Evolutionary conservation across 2,797 vertebrate species (phyloP), one percentile per base, ranked within the genome.

Genomic region (Tympanoctomys barrerae): DNA sequence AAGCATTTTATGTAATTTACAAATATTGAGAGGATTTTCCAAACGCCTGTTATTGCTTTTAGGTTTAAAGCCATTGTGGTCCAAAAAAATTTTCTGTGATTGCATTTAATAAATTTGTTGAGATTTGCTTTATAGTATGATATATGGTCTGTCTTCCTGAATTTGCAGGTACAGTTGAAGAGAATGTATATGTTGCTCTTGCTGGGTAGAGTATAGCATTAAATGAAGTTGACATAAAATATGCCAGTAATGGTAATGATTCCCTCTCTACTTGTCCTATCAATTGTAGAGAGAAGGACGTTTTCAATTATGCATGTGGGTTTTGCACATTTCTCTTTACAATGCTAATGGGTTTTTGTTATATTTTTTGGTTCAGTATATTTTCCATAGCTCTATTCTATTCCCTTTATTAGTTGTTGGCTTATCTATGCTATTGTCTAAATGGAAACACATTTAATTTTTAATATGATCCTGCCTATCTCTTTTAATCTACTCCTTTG

Each of bases 41-140:
- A 93, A n/a, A 66, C n/a, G 49, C 54, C 62, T 92, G 33, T 62
- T 81, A 68, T 22, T 57, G 21, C 28, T 61, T 96, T 95, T 94
- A 62, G 54, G 46, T 85, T 94, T 90, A 89, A 81, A 80, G 87
- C 66, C 26, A 62, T 16, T 49, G 0, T 61, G 52, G 42, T 79
- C 59, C 82, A 68, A 92, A 89, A 85, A 57, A 36, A 86, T 71
- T 93, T 95, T 59, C 8, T 88, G 2, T 90, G 57, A 68, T 33
- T 28, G 24, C 10, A 70, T 22, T 84, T 88, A 95, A 82, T 75
- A 5, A 52, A 79, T 79, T 62, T 39, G 11, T 85, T 70, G 19
- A 89, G 21, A 52, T 86, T 89, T 92, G 52, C 83, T 68, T 92
- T 64, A 42, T 39, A 22, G 14, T 26, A 64, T 2, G 39, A 24